Evolutionary conservation across 2,888 invertebrate genomes (phyloP).

Genomic region (Electrophaes corylata): DNA sequence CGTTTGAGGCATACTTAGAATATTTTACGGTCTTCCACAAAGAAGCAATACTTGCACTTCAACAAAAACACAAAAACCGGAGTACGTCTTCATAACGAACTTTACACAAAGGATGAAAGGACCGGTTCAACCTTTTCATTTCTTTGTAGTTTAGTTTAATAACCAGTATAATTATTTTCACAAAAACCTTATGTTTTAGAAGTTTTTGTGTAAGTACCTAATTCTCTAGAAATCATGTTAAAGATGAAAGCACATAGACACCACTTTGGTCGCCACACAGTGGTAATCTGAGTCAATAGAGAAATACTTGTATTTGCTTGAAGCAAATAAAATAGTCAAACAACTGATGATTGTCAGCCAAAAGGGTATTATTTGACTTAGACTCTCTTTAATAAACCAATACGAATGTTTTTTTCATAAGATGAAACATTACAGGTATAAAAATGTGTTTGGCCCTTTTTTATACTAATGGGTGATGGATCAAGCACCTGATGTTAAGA

Average conservation of each 20-base stretch:
- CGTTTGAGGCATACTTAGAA: constrained; percentile 5
- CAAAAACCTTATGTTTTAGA: constrained; percentile 7
- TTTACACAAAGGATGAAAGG: constrained; percentile 10
- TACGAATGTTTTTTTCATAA: background rate
- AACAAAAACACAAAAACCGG: constrained; percentile 9
- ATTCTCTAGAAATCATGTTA: background rate
- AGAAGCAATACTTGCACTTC: constrained; percentile 15
- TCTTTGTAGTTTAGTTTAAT: constrained; percentile 14
- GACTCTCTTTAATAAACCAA: constrained; percentile 34
- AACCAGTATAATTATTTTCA: constrained; percentile 8
- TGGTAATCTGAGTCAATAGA: constrained; percentile 62
- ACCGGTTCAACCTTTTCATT: constrained; percentile 7
- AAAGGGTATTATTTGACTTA: constrained; percentile 3
- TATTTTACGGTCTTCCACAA: constrained; percentile 3
- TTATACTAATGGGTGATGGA: too few relatives aligned
- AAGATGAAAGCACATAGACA: constrained; percentile 34
- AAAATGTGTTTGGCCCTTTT: too few relatives aligned
- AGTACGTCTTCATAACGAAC: constrained; percentile 5
- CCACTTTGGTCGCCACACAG: constrained; percentile 56
- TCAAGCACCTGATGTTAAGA: too few relatives aligned
- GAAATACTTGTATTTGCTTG: constrained; percentile 60
- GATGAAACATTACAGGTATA: too few relatives aligned
- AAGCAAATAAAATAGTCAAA: constrained; percentile 55
- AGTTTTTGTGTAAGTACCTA: background rate
- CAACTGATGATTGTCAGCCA: constrained; percentile 36